Conservation (phyloP, 64 coral and sea anemone species). For the Porites lutea region DNA sequence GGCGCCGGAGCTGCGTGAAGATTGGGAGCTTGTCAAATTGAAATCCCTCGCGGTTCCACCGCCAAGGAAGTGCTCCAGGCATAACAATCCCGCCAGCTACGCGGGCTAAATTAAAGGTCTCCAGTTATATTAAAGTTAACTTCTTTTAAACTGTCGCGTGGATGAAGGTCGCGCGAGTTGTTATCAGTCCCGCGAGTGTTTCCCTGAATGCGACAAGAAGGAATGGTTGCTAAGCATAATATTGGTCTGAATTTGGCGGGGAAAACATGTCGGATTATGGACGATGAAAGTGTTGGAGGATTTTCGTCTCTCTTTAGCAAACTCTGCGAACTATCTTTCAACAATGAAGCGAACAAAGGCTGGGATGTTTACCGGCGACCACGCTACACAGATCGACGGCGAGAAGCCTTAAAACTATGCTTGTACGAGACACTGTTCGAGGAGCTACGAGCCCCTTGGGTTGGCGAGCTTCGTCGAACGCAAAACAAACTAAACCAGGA, state of each 20-base stretch:
- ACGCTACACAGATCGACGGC: constrained; percentile 21
- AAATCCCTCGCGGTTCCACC: too few species aligned
- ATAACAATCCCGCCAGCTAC: too few species aligned
- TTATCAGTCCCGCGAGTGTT: neutral
- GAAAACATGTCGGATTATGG: constrained; percentile 59
- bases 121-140: too few species aligned
- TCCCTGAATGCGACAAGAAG: neutral
- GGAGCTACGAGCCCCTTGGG: constrained; percentile 61
- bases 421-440: constrained; percentile 67
- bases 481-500: neutral
- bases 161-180: neutral
- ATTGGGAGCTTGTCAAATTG: too few species aligned
- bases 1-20: too few species aligned
- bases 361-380: constrained; percentile 51
- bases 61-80: too few species aligned
- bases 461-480: neutral
- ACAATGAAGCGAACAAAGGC: constrained; percentile 17
- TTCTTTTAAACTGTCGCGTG: neutral
- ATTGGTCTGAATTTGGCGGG: neutral
- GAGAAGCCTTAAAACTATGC: constrained; percentile 10
- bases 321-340: constrained; percentile 63
- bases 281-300: neutral
- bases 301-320: constrained; percentile 44
- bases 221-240: neutral
- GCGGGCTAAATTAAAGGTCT: too few species aligned